Conservation (phyloP, 2,888 invertebrate genomes). For the Calliopum simillimum region DNA sequence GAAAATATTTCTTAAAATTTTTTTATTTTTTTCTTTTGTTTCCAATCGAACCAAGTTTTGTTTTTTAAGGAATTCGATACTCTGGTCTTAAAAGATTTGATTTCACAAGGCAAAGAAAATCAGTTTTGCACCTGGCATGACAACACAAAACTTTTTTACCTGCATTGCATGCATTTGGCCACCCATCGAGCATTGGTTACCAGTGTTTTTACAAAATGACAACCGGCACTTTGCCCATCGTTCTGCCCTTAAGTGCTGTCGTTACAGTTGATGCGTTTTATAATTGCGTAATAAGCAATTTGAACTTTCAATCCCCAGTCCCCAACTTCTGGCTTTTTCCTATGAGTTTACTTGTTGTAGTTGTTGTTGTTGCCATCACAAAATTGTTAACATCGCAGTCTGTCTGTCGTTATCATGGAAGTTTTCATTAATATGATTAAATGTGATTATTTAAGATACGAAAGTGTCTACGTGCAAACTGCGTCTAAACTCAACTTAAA, state of each 20-base stretch:
- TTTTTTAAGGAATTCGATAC: no score
- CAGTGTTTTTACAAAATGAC: background rate
- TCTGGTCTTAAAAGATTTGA: no score
- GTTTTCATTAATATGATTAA: slow-evolving; percentile 45
- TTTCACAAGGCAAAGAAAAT: no score
- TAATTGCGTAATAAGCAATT: slow-evolving; percentile 31
- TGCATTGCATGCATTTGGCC: background rate
- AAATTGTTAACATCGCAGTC: slow-evolving; percentile 11
- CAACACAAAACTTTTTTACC: no score
- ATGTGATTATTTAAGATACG: slow-evolving; percentile 45
- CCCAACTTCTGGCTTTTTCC: background rate
- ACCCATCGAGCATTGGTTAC: background rate
- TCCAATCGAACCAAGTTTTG: no score
- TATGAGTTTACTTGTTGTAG: background rate
- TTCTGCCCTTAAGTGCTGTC: slow-evolving; percentile 7
- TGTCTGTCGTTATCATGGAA: slow-evolving; percentile 37
- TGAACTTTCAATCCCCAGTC: background rate
- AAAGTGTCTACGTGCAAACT: slow-evolving; percentile 42
- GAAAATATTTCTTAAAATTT: no score
- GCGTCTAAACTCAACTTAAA: background rate
- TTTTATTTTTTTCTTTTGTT: no score
- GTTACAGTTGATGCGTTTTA: slow-evolving; percentile 20
- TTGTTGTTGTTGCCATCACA: background rate
- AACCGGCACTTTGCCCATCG: background rate
- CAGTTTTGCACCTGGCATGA: no score